These are phyloP conservation scores for Morpho helenor DNA, from an alignment of 2,888 invertebrate genomes.

Conservation along the genomic window DNA sequence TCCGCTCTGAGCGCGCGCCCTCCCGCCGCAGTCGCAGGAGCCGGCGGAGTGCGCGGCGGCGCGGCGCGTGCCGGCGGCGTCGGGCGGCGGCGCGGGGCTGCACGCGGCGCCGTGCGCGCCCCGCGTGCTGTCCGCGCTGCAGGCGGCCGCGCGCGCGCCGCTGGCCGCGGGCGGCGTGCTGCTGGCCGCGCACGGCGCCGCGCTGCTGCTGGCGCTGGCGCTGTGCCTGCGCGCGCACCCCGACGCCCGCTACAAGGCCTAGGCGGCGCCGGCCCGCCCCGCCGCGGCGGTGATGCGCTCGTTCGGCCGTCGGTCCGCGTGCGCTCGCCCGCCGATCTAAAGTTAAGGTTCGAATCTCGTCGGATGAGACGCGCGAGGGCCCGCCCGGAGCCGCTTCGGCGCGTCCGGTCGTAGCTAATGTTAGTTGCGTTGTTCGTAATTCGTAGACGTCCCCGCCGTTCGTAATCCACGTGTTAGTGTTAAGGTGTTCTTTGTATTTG, in stretches of 20 bases:
- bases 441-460: no score
- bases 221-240: slow-evolving; percentile 56
- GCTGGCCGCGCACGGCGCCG: slow-evolving; percentile 51
- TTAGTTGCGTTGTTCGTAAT: no score
- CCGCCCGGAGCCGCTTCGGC: slow-evolving; percentile 15
- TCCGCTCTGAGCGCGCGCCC: slow-evolving; percentile 54
- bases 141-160: slow-evolving; percentile 41
- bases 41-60: slow-evolving; percentile 35
- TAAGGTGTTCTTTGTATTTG: no score
- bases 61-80: slow-evolving; percentile 45
- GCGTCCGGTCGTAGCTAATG: slow-evolving; percentile 1
- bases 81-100: slow-evolving; percentile 38
- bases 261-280: slow-evolving; percentile 44
- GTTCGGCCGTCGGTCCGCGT: slow-evolving; percentile 36
- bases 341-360: slow-evolving; percentile 27
- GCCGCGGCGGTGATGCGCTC: not conserved
- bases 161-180: slow-evolving; percentile 50
- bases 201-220: slow-evolving; percentile 60
- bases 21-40: slow-evolving; percentile 48
- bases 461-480: no score
- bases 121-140: slow-evolving; percentile 47
- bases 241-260: slow-evolving; percentile 52
- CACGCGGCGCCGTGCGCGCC: slow-evolving; percentile 47
- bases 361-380: slow-evolving; percentile 19
- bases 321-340: slow-evolving; percentile 52